Evolutionary conservation across 2,888 invertebrate genomes (phyloP).

Genomic region (Meloe dianella): DNA sequence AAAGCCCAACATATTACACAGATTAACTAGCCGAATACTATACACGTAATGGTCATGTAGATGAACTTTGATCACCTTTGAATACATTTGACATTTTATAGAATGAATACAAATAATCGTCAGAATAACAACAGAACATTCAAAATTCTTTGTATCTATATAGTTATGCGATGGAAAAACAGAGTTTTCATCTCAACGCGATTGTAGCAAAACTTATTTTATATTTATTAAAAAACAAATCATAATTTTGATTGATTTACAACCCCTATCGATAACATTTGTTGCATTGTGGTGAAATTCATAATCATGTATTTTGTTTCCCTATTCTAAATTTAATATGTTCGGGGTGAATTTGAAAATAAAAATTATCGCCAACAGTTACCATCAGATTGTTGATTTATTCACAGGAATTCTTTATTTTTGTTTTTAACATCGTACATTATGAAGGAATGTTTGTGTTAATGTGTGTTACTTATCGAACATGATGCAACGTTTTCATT

Average conservation of each 20-base stretch:
- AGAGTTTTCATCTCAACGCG: conserved; percentile 42
- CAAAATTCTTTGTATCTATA: neutral
- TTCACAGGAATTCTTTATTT: neutral
- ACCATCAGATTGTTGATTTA: neutral
- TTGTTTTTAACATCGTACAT: neutral
- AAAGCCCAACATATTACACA: conserved; percentile 5
- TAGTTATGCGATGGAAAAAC: conserved; percentile 12
- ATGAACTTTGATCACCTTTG: neutral
- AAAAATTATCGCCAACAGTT: conserved; percentile 41
- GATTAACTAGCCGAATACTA: neutral
- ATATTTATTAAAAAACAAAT: conserved; percentile 54
- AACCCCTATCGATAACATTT: conserved; percentile 56
- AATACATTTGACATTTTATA: neutral
- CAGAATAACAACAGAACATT: neutral
- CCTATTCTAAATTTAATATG: conserved; percentile 52
- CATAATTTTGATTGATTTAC: conserved; percentile 54
- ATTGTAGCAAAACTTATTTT: conserved; percentile 38
- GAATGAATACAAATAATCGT: neutral
- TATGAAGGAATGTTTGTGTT: neutral
- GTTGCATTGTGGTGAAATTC: conserved; percentile 53
- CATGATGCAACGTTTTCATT: conserved; percentile 26
- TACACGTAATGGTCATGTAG: neutral
- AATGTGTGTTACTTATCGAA: conserved; percentile 19
- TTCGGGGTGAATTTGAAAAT: conserved; percentile 47
- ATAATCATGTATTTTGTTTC: conserved; percentile 56